These are phyloP conservation scores for Periparus ater DNA, from an alignment of 2,797 vertebrate species.

Conservation along the genomic window DNA sequence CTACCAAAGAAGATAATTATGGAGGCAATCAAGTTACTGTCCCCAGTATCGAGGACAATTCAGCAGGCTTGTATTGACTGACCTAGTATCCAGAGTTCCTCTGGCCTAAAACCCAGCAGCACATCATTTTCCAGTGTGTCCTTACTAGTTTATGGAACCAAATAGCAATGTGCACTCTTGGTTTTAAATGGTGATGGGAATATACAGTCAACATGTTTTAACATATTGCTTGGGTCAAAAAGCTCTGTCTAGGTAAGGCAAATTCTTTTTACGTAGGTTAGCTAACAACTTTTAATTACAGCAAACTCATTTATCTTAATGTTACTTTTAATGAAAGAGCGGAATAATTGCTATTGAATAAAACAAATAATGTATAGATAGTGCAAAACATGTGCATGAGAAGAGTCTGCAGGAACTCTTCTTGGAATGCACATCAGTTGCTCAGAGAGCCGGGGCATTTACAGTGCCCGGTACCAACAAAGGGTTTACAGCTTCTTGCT, in stretches of 20 bases:
- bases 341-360: background rate
- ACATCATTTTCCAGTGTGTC: background rate
- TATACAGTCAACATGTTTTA: background rate
- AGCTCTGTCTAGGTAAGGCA: background rate
- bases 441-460: background rate
- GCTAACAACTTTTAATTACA: slow-evolving; percentile 29
- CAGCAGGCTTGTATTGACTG: background rate
- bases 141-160: background rate
- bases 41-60: background rate
- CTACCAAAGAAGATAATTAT: background rate
- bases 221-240: background rate
- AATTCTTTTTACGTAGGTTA: background rate
- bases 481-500: background rate
- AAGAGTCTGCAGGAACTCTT: background rate
- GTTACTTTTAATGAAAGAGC: background rate
- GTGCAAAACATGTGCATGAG: background rate
- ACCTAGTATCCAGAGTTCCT: background rate
- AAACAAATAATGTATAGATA: slow-evolving; percentile 19
- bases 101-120: background rate
- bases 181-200: background rate
- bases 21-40: background rate
- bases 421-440: background rate
- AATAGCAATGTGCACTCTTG: background rate
- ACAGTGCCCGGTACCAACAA: background rate
- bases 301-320: background rate